Percentiles rank a stretch among this genome's conserved stretches.
Conservation (phyloP, 2,113 vertebrate genomes). For the Chloebia gouldiae region DNA sequence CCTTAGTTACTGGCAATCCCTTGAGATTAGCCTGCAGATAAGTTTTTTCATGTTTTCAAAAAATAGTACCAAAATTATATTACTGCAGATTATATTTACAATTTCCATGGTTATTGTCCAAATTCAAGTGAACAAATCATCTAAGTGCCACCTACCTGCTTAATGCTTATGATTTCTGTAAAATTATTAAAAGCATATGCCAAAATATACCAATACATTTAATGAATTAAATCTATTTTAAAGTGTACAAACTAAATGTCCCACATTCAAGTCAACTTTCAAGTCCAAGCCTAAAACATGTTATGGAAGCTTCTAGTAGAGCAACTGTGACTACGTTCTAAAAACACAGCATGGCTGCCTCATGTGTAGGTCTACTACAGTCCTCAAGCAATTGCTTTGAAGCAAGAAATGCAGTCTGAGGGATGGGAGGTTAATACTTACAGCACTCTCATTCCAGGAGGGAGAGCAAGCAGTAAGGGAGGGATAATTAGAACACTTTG, state of each 20-base stretch:
- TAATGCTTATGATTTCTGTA: background rate
- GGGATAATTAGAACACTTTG: background rate
- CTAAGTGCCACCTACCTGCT: slow-evolving; percentile 29
- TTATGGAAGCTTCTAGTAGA: background rate
- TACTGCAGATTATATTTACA: background rate
- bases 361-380: background rate
- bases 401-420: background rate
- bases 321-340: background rate
- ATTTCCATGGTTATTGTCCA: background rate
- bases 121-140: background rate
- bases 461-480: background rate
- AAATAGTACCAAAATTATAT: background rate
- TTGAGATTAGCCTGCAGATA: background rate
- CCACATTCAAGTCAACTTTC: background rate
- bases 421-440: background rate
- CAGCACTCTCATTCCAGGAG: background rate
- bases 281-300: background rate
- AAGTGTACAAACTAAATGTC: background rate
- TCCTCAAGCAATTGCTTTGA: background rate
- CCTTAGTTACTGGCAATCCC: background rate
- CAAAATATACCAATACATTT: background rate
- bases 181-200: background rate
- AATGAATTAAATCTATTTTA: background rate
- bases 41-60: background rate
- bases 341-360: background rate